Evolutionary conservation across 1,140 invertebrate genomes (phyloP), one percentile per base, ranked within the genome.

Genomic region (Andrena cerasifolii): DNA sequence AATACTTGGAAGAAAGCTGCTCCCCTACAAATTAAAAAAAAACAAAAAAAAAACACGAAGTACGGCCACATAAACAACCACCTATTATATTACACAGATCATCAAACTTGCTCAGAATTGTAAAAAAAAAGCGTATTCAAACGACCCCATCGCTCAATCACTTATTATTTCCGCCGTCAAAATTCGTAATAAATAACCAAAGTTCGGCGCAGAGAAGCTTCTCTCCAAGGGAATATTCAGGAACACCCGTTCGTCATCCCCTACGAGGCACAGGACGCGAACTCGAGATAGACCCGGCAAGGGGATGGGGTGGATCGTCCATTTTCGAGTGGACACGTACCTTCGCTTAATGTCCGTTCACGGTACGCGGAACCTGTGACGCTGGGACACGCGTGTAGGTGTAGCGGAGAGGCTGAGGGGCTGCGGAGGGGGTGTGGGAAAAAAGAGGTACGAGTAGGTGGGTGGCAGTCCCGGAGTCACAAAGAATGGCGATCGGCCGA

Each of bases 321-420:
- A 73, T 73, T 65, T 71, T 78, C 82, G 62, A 68, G 53, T 33
- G 80, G 75, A 83, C 59, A 63, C 82, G 62, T 72, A 82, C 53
- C 77, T 80, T 84, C 53, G 77, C 43, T 80, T 83, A 76, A 63
- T 63, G 75, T 70, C 68, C 26, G 79, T 66, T 68, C 67, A 72
- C 54, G 75, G 68, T 53, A 58, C 56, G 51, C 43, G 49, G 54
- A 53, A 31, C 28, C 6, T 59, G 49, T 12, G 28, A 36, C 24
- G 59, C 24, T 51, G 16, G n/a, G 24, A 56, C n/a, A 47, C 58
- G 33, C n/a, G 58, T 59, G 33, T 61, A 61, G 51, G 18, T 28
- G 43, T 24, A 62, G 51, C n/a, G n/a, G n/a, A n/a, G n/a, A n/a
- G n/a, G n/a, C n/a, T n/a, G n/a, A n/a, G n/a, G n/a, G n/a, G n/a